Evolutionary conservation across 1,140 invertebrate genomes (phyloP), one percentile per base, ranked within the genome.

Genomic region (Listronotus oregonensis): DNA sequence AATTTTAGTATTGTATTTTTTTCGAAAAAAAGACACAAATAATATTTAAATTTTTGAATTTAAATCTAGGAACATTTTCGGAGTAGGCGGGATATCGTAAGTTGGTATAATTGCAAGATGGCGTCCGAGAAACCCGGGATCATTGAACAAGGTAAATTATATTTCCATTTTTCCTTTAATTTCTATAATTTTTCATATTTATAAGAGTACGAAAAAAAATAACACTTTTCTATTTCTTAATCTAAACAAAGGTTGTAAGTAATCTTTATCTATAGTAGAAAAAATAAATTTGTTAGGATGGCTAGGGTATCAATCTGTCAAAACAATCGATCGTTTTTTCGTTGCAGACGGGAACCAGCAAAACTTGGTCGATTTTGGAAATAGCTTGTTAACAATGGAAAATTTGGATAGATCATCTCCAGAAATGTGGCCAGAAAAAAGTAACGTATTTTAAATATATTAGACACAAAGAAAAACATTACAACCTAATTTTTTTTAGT

Each of bases 401-500:
- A 95, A 92, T 75, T 81, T 97, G 65, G 93, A 96, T 80, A 83
- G 94, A 74, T 86, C 91, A 9, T 96, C 94, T 2, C 95, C 94
- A 12, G 93, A 96, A 75, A 78, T 96, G 73, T 97, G 94, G 94
- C 94, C 95, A 44, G 93, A 96, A 81, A 90, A 92, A 84, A 92
- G 93, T 95, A 85, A 88, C 85, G 82, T 43, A 42, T 66, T 69
- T 49, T 59, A 70, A 27, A 50, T 64, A 57, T 70, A 18, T 18
- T 43, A 43, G 43, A 43, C 59, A 55, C 5, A 54, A 40, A 50
- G 46, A 60, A 40, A 49, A n/a, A 37, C n/a, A 34, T 6, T 40
- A 27, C 21, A 37, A 37, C 34, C 34, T 56, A 49, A n/a, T n/a
- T 7, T 50, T 34, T 46, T 72, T 50, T 55, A 77, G 90, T 91